A percentile compares a stretch with the other conserved stretches of the same genome.
phyloP scores from a whole-genome alignment of 2,888 invertebrate species.

The Coremacera marginata region DNA sequence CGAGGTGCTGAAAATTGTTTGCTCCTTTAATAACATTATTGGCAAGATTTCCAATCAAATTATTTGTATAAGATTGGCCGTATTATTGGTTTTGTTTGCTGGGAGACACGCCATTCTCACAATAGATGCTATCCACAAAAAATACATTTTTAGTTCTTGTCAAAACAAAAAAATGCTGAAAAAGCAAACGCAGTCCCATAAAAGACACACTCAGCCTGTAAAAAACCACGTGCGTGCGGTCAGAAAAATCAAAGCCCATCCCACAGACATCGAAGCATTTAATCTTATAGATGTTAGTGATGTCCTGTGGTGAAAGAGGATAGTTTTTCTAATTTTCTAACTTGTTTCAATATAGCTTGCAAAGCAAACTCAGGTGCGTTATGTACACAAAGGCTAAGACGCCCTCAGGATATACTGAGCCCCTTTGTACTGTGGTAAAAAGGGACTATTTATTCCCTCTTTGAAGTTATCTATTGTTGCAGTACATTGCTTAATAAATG shows the following conservation, averaged over 20 bases:
- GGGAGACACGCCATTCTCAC: not conserved
- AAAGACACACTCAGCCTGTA: conserved; percentile 19
- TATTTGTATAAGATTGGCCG: no score
- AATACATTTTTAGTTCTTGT: not conserved
- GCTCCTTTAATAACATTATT: no score
- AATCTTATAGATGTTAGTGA: conserved; percentile 26
- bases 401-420: no score
- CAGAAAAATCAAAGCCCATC: not conserved
- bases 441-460: no score
- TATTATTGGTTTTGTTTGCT: no score
- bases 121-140: not conserved
- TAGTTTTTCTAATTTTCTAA: conserved; percentile 5
- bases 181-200: not conserved
- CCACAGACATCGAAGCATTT: conserved; percentile 42
- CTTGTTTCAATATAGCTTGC: not conserved
- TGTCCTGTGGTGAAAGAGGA: not conserved
- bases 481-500: no score
- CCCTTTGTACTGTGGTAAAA: no score
- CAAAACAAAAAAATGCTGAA: not conserved
- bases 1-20: not conserved
- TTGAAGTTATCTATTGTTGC: no score
- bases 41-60: no score
- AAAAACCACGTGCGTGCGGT: conserved; percentile 41
- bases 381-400: no score
- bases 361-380: not conserved